These are phyloP conservation scores for Drosophila yooni DNA, from an alignment of 2,888 invertebrate species.

Conservation along the genomic window DNA sequence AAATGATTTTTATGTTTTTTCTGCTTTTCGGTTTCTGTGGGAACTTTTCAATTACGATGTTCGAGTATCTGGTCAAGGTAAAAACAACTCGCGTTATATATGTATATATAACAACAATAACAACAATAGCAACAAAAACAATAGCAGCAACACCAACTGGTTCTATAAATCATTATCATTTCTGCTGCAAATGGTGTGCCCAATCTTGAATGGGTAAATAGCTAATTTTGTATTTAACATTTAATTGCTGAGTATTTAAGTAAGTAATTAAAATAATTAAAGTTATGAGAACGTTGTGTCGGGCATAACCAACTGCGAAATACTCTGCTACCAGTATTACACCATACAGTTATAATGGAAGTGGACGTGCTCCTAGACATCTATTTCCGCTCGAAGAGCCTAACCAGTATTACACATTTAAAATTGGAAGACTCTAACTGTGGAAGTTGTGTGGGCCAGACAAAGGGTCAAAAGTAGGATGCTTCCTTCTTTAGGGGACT, in stretches of 20 bases:
- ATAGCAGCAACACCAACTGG: conserved; percentile 21
- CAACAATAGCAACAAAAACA: neutral
- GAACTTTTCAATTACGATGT: conserved; percentile 61
- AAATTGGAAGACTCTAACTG: neutral
- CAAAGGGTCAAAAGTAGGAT: neutral
- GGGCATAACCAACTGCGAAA: neutral
- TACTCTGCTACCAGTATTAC: neutral
- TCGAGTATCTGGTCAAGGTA: conserved; percentile 59
- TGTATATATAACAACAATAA: conserved; percentile 7
- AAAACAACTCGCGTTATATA: conserved; percentile 30
- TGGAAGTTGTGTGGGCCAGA: neutral
- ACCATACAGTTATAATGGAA: neutral
- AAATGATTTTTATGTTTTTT: conserved; percentile 62
- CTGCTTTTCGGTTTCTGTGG: conserved; percentile 43
- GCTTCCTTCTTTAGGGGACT: neutral
- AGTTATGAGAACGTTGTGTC: neutral
- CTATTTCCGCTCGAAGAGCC: neutral
- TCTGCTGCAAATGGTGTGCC: conserved; percentile 30
- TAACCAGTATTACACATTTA: neutral
- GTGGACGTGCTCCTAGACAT: neutral
- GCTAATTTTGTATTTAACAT: conserved; percentile 35
- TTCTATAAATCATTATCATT: conserved; percentile 63
- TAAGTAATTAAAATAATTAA: neutral
- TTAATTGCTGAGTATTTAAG: neutral
- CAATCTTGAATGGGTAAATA: conserved; percentile 25